Evolutionary conservation across 2,797 vertebrate species (phyloP).

Genomic region (Poecile montanus): DNA sequence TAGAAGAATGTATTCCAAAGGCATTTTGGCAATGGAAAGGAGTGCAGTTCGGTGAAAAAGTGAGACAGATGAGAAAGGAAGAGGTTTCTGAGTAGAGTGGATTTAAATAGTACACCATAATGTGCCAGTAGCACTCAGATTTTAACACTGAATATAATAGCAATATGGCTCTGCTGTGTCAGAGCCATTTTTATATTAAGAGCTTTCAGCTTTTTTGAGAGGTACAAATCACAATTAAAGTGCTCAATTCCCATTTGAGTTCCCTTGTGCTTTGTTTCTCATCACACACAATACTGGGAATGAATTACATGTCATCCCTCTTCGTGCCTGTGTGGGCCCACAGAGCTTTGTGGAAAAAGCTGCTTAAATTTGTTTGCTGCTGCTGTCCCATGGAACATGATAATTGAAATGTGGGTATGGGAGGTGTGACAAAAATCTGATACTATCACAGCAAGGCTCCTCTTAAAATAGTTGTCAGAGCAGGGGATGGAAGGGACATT

Average conservation of each 20-base stretch:
- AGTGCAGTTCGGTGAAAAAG: not conserved
- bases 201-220: not conserved
- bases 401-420: constrained; percentile 17
- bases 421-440: not conserved
- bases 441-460: not conserved
- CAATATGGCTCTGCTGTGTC: constrained; percentile 16
- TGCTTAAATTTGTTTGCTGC: constrained; percentile 21
- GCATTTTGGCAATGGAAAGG: not conserved
- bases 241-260: not conserved
- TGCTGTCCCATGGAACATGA: not conserved
- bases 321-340: not conserved
- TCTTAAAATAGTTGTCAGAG: not conserved
- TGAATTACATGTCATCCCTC: not conserved
- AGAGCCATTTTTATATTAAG: not conserved
- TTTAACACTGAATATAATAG: constrained; percentile 45
- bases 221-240: not conserved
- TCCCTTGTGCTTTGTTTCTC: constrained; percentile 13
- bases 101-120: constrained; percentile 29
- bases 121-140: constrained; percentile 10
- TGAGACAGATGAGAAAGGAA: not conserved
- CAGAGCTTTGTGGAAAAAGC: not conserved
- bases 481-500: not conserved
- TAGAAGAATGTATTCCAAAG: not conserved
- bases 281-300: not conserved
- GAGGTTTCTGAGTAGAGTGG: not conserved